These are phyloP conservation scores for Hololepta plana DNA, from an alignment of 2,888 invertebrate genomes.

Conservation along the genomic window DNA sequence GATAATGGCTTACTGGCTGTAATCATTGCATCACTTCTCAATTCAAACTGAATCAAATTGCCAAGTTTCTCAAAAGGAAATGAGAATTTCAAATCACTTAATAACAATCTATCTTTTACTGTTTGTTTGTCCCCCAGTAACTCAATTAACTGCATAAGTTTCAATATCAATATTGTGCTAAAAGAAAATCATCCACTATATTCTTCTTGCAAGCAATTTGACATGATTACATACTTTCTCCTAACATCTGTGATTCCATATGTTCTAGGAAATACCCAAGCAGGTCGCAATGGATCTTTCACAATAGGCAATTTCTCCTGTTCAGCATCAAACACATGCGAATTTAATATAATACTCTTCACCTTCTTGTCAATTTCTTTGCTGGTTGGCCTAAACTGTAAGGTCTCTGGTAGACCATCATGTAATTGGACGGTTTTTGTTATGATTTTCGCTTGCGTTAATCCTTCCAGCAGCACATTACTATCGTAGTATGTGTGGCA, in stretches of 20 bases:
- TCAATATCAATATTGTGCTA: constrained; percentile 46
- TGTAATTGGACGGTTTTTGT: constrained; percentile 56
- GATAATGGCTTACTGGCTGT: constrained; percentile 42
- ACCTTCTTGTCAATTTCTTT: constrained; percentile 40
- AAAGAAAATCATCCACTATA: constrained; percentile 17
- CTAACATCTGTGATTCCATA: constrained; percentile 57
- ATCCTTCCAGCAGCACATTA: constrained; percentile 51
- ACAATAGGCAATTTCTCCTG: constrained; percentile 59
- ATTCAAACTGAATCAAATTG: constrained; percentile 43
- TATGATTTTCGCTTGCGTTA: constrained; percentile 61
- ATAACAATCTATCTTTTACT: constrained; percentile 34
- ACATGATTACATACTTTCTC: constrained; percentile 43
- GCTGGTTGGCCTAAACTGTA: constrained; percentile 31
- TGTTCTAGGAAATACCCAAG: constrained; percentile 48
- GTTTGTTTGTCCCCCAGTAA: constrained; percentile 35
- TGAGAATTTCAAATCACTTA: constrained; percentile 39
- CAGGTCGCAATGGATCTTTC: constrained; percentile 50
- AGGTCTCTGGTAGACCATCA: constrained; percentile 38
- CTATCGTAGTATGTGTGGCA: constrained; percentile 40
- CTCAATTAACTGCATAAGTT: constrained; percentile 50
- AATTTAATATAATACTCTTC: constrained; percentile 40
- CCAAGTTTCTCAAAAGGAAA: constrained; percentile 40
- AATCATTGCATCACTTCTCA: constrained; percentile 46
- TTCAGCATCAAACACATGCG: constrained; percentile 59
- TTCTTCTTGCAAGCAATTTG: constrained; percentile 3